Evolutionary conservation across 2,113 vertebrate genomes (phyloP), one percentile per base, ranked within the genome.

Genomic region (Beaufortia kweichowensis): DNA sequence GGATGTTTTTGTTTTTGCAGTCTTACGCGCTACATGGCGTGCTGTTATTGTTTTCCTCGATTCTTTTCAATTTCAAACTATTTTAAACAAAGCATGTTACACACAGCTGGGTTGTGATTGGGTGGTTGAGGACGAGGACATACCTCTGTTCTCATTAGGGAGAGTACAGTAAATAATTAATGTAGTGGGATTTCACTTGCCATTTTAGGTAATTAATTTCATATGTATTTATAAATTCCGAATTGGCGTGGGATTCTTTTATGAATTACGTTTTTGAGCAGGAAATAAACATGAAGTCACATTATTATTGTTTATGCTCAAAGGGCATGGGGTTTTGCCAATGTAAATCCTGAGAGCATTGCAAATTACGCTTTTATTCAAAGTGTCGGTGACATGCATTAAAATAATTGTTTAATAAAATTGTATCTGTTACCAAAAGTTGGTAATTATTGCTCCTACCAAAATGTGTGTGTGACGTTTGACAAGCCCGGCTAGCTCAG

Each of bases 141-240:
- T 69, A n/a, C 66, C 66, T 69, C 48, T 69, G 26, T 53, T 21
- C 2, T 35, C 21, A 69, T 56, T 55, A 35, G 12, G 21, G 48
- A 46, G 29, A 69, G 55, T 69, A 24, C 48, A 55, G 15, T 35
- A 69, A 24, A 69, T 55, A 23, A 53, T 69, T 33, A 35, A 69
- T 53, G 29, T 2, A 2, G 7, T 23, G 29, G 4, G 67, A 35
- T 69, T 69, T 55, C 50, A 55, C 7, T 35, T 69, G 48, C 12
- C 66, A 24, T 69, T 69, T 69, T 7, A 35, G 33, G 6, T 46
- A 9, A 31, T 4, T 68, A 1, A n/a, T 69, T 69, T 35, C 35
- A 55, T 56, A 15, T 33, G 12, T 46, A 21, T 14, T 43, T 14
- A 3, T 14, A 17, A 46, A 19, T 14, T 15, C 43, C 17, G 3